These are phyloP conservation scores for Blomia tropicalis DNA, from an alignment of 2,888 invertebrate genomes.

Conservation along the genomic window DNA sequence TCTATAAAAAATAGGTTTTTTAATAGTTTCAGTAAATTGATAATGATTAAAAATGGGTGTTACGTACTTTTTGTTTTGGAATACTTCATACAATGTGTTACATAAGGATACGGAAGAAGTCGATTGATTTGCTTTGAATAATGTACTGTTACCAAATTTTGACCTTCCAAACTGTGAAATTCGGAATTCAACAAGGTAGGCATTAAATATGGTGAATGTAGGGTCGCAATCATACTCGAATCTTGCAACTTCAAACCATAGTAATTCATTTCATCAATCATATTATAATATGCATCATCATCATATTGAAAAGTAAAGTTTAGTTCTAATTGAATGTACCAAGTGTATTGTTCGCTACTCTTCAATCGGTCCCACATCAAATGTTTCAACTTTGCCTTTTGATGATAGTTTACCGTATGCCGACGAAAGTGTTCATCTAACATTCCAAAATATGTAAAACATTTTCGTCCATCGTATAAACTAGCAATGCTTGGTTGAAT, in stretches of 20 bases:
- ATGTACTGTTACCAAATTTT: background rate
- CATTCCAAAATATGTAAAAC: background rate
- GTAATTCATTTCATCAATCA: background rate
- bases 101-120: background rate
- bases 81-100: background rate
- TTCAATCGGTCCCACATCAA: background rate
- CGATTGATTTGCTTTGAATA: background rate
- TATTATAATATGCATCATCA: no score
- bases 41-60: background rate
- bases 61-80: background rate
- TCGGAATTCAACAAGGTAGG: conserved; percentile 2
- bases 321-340: background rate
- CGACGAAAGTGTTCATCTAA: background rate
- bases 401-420: background rate
- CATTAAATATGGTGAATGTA: conserved; percentile 10
- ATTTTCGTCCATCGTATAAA: background rate
- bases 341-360: conserved; percentile 7
- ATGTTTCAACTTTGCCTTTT: background rate
- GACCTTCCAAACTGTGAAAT: background rate
- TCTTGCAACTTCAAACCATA: background rate
- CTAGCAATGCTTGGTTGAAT: background rate
- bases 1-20: background rate
- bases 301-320: background rate
- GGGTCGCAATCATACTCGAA: background rate
- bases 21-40: background rate